A percentile compares a stretch with the other conserved stretches of the same genome.
Evolutionary conservation across 1,140 invertebrate genomes (phyloP).

Genomic region (Metopolophium dirhodum): DNA sequence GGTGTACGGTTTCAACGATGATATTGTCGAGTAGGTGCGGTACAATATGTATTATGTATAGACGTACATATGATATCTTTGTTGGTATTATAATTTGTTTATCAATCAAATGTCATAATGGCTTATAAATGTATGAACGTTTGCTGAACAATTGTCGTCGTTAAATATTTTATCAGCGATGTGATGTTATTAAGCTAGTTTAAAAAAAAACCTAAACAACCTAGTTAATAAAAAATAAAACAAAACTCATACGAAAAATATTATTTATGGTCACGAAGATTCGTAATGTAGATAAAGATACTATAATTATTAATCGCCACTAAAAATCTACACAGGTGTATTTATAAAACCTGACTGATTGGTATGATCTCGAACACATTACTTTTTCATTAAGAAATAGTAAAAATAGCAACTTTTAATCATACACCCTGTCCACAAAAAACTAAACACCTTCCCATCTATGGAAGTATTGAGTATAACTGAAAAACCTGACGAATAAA

Average conservation of each 20-base stretch:
- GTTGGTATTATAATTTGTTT: not conserved
- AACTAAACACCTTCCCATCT: not conserved
- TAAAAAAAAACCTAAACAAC: not conserved
- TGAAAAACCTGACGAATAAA: too few relatives aligned
- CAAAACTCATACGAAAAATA: not conserved
- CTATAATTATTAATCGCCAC: not conserved
- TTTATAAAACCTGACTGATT: not conserved
- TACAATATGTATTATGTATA: too few relatives aligned
- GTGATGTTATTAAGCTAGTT: not conserved
- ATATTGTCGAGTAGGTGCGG: not conserved
- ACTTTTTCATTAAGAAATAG: not conserved
- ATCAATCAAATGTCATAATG: not conserved
- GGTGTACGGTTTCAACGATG: not conserved
- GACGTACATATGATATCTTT: not conserved
- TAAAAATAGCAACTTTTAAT: not conserved
- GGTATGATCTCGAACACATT: too few relatives aligned
- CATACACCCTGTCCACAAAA: not conserved
- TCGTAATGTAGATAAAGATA: not conserved
- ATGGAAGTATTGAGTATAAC: too few relatives aligned
- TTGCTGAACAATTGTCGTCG: not conserved
- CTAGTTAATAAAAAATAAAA: not conserved
- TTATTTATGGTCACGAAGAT: not conserved
- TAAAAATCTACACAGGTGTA: not conserved
- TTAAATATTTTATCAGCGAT: not conserved
- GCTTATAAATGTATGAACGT: not conserved